Base-by-base conservation (phyloP, 37 sponge, comb jelly and placozoan species). In the Lycopodina hypogea region DNA sequence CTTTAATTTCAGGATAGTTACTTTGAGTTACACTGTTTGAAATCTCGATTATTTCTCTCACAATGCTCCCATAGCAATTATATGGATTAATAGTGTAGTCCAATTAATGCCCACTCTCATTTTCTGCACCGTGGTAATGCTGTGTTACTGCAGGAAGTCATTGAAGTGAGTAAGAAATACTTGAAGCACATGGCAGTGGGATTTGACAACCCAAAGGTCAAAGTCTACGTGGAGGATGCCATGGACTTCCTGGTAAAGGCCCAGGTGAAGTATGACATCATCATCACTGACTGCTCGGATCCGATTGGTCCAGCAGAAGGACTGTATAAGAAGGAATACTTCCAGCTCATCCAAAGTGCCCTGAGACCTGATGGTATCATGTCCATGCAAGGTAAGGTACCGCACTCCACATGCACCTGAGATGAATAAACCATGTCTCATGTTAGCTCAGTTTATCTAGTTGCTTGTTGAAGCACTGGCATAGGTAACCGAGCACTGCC, bases 221-320 rank as follows among this genome's bases (percentile, higher is more conserved):
- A 66, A 32, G 81, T 92, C 24, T 87, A 89, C 56, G 33, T 89
- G 32, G 67, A 85, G 38, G 96, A 95, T 76, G 96, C 90, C 15
- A 41, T 39, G 2, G 81, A 85, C 65, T 95, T 84, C 55, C 58
- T 95, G 64, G 69, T 56, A 7, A 42, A 50, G 33, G 61, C 81
- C 68, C 36, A 53, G 42, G 56, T 72, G 19, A 28, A 63, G 53
- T 95, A 92, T 90, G 96, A 95, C 35, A 88, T 95, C 56, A 93
- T 95, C 71, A 93, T 95, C 70, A 93, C 93, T 40, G 96, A 95
- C 61, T 84, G 90, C 42, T 86, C 90, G 4, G 96, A 95, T 42
- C 93, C 88, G 15, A 52, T 77, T 55, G 88, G 95, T 38, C 92
- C 92, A 35, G 92, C 92, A 34, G 53, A 56, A 0, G 3, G 51